Percentiles rank a stretch among this genome's conserved stretches.
phyloP scores from a whole-genome alignment of 2,797 vertebrate species.

The Anolis apletophallus region DNA sequence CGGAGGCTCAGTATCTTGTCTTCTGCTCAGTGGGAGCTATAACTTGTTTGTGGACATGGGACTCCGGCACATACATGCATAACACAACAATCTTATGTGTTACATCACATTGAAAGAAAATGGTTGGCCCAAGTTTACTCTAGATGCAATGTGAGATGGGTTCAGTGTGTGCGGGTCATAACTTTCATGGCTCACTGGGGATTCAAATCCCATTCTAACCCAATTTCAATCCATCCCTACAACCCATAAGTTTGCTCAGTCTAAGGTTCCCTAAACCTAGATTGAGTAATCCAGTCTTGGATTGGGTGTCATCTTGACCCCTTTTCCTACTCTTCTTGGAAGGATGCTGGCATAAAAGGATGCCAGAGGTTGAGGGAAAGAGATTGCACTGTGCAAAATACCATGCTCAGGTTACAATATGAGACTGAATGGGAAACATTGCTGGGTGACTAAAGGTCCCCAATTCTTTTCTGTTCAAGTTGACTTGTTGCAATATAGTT shows the following conservation, averaged over 20 bases:
- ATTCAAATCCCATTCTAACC: background rate
- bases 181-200: background rate
- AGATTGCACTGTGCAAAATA: conserved; percentile 46
- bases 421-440: conserved; percentile 64
- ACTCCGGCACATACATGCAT: too few relatives aligned
- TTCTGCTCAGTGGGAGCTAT: too few relatives aligned
- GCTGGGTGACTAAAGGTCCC: conserved; percentile 62
- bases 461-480: conserved; percentile 69
- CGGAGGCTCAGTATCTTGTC: too few relatives aligned
- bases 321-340: background rate
- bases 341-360: background rate
- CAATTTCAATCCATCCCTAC: background rate
- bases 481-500: conserved; percentile 75
- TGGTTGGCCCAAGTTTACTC: background rate
- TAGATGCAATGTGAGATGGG: too few relatives aligned
- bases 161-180: too few relatives aligned
- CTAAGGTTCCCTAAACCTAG: background rate
- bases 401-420: conserved; percentile 42
- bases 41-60: too few relatives aligned
- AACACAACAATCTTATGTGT: background rate
- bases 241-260: background rate
- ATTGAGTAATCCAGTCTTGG: background rate
- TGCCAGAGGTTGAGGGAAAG: background rate
- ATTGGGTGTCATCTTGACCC: background rate
- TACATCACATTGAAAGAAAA: background rate